Conservation (phyloP, 2,888 invertebrate genomes). For the Petrolisthes manimaculis region DNA sequence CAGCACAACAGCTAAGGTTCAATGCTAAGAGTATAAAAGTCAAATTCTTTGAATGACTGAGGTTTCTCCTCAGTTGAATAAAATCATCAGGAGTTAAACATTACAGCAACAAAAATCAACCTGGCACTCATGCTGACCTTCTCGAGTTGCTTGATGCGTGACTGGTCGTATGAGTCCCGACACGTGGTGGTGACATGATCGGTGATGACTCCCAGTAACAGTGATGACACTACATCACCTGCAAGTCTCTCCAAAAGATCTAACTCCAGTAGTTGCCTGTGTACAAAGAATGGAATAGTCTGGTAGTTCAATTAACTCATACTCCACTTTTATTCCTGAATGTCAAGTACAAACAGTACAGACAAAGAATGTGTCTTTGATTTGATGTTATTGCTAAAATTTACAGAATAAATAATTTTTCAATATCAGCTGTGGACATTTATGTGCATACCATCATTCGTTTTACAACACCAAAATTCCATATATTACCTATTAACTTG, state of each 20-base stretch:
- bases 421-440: too few relatives aligned
- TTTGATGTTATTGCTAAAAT: too few relatives aligned
- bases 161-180: conserved; percentile 87
- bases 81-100: too few relatives aligned
- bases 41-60: too few relatives aligned
- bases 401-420: too few relatives aligned
- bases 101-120: too few relatives aligned
- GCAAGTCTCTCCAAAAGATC: conserved; percentile 85
- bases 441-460: too few relatives aligned
- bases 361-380: conserved; percentile 5
- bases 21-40: too few relatives aligned
- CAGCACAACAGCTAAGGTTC: too few relatives aligned
- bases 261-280: conserved; percentile 79
- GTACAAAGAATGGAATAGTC: conserved; percentile 40
- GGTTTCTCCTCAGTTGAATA: too few relatives aligned
- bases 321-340: not conserved
- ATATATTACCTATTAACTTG: conserved; percentile 79
- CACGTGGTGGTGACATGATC: conserved; percentile 87
- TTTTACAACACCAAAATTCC: not conserved
- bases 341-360: conserved; percentile 25
- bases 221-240: conserved; percentile 84
- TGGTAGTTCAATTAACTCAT: conserved; percentile 45
- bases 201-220: conserved; percentile 87
- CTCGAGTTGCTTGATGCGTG: conserved; percentile 82
- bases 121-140: conserved; percentile 68